phyloP scores from a whole-genome alignment of 2,797 vertebrate genomes.

The Pempheris klunzingeri region DNA sequence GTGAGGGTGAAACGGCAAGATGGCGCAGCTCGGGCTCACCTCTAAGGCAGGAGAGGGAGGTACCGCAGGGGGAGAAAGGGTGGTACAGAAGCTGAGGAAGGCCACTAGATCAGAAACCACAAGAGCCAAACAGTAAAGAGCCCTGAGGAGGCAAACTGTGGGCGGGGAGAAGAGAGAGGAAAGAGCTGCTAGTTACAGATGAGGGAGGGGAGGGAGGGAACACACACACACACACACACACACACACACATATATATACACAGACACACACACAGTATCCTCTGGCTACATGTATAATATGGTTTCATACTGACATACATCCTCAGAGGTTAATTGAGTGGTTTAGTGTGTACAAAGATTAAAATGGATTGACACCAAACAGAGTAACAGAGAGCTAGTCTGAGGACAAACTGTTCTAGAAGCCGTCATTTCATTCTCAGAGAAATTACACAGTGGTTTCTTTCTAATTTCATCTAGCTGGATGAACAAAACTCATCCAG shows the following conservation, averaged over 20 bases:
- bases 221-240: constrained; percentile 51
- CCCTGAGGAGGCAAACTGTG: constrained; percentile 91
- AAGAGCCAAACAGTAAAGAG: constrained; percentile 99
- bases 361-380: constrained; percentile 2
- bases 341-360: constrained; percentile 32
- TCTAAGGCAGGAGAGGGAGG: constrained; percentile 96
- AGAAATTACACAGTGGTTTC: background rate
- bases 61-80: constrained; percentile 92
- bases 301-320: constrained; percentile 24
- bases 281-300: constrained; percentile 1
- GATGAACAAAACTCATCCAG: background rate
- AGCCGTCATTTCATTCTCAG: constrained; percentile 1
- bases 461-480: background rate
- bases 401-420: background rate
- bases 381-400: no score
- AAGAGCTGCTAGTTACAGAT: constrained; percentile 83
- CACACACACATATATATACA: constrained; percentile 57
- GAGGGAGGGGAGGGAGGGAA: constrained; percentile 83
- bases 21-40: constrained; percentile 89
- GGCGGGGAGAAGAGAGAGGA: constrained; percentile 81
- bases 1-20: constrained; percentile 44
- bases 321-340: constrained; percentile 22
- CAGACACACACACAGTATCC: constrained; percentile 23
- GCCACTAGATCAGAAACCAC: constrained; percentile 99
- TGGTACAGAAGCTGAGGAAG: constrained; percentile 98